Evolutionary conservation across 2,113 vertebrate genomes (phyloP), one percentile per base, ranked within the genome.

Genomic region (Willisornis vidua): DNA sequence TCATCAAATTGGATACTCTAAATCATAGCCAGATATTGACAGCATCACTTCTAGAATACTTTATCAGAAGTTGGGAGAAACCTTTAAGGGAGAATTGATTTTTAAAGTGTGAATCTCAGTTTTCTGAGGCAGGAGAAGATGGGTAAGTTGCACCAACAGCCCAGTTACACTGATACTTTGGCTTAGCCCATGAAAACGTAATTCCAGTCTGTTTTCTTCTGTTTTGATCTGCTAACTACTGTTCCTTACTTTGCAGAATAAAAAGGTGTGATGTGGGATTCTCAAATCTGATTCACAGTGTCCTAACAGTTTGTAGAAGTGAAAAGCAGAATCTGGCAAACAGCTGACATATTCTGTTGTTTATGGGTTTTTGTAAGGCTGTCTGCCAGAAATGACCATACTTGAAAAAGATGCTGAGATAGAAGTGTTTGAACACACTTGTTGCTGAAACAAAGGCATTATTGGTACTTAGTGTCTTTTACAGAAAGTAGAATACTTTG

Each of bases 321-420:
- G 66, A 70, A 72, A 43, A 92, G 39, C 66, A 61, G 65, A 91
- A 52, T 83, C 82, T 95, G 88, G 87, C 55, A 89, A 72, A 80
- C 75, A 96, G 87, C 87, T 96, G 84, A 39, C 41, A 77, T 0
- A 0, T 85, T 91, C 62, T 85, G 17, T 96, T 87, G 31, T 93
- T 97, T 96, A 90, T 84, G 70, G 39, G 49, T 8, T 74, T 92
- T 72, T 67, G 5, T 92, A 82, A 94, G 76, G 79, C 83, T 95
- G n/a, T 68, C 67, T 94, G 85, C 84, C 74, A 91, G 81, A 91
- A 93, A 76, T 75, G 31, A 78, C 52, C 49, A 23, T 94, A 23
- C 33, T 77, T 48, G 20, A 52, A 73, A 90, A 91, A 90, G 82
- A 70, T 87, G 37, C 85, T 95, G 48, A 14, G 73, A 48, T n/a